Conservation (phyloP, 2,888 invertebrate genomes). For the Isotomurus palustris region DNA sequence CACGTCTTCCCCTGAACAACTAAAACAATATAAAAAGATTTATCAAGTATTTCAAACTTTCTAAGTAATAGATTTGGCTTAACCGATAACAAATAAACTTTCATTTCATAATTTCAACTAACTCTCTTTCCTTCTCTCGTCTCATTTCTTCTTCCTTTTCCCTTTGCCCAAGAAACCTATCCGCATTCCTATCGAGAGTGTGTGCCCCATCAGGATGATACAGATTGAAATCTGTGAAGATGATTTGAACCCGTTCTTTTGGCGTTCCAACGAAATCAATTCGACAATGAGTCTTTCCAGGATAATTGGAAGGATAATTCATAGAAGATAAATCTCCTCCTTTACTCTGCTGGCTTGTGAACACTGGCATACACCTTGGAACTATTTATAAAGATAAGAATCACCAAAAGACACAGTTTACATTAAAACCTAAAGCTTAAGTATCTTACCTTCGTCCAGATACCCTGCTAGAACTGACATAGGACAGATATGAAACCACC, state of each 20-base stretch:
- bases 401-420: neutral
- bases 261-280: conserved; percentile 85
- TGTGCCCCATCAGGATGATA: conserved; percentile 56
- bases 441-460: neutral
- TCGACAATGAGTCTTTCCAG: conserved; percentile 73
- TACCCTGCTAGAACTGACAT: neutral
- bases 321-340: conserved; percentile 80
- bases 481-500: neutral
- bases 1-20: conserved; percentile 74
- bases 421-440: neutral
- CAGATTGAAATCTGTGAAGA: conserved; percentile 78
- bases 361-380: conserved; percentile 29
- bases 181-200: conserved; percentile 19
- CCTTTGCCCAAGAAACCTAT: neutral
- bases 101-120: neutral
- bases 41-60: no score
- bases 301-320: conserved; percentile 76
- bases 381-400: neutral
- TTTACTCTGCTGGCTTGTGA: conserved; percentile 67
- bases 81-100: no score
- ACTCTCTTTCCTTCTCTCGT: conserved; percentile 14
- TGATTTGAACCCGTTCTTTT: conserved; percentile 77
- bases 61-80: no score
- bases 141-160: conserved; percentile 13
- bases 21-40: no score